Evolutionary conservation across 2,113 vertebrate genomes (phyloP), one percentile per base, ranked within the genome.

Genomic region (Campylomormyrus numenius): DNA sequence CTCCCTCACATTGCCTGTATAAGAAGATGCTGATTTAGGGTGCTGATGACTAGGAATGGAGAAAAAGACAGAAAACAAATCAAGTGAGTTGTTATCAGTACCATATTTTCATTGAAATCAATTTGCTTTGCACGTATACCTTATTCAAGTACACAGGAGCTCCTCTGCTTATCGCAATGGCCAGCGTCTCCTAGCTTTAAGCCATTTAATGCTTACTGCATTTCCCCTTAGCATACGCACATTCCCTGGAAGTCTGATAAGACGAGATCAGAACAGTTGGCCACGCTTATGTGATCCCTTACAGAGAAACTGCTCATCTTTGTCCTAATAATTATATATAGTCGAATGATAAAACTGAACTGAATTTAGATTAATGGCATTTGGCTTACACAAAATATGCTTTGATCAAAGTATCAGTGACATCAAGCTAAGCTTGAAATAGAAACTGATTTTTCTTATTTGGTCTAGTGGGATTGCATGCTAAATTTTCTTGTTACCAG

Each of bases 181-280:
- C 88, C 70, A 83, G 88, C 9, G 39, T 84, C 42, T 52, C 10
- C 74, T 83, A n/a, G 74, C 74, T 48, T 89, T 11, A 74, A 83
- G 50, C 17, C 31, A 53, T 83, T 89, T 83, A 84, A 83, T 83
- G 74, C 35, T 83, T 24, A 83, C 50, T 31, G 74, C 74, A 50
- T 56, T 53, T 83, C 42, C 21, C 88, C 77, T 24, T 42, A 56
- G 70, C 50, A 45, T 53, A 19, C 49, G 45, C 50, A 50, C 74
- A 56, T 56, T 52, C 88, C 31, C 74, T 53, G 88, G 74, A 56
- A 52, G 88, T 56, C 48, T 84, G 88, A 89, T 89, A 89, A 89
- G 19, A 56, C 49, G 5, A 83, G 70, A 89, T 83, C 88, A 89
- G 70, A 89, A 50, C 74, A 52, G 70, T 52, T 27, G 39, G 50